These are phyloP conservation scores for Dendrocincla fuliginosa DNA, from an alignment of 2,797 vertebrate species.

Conservation along the genomic window DNA sequence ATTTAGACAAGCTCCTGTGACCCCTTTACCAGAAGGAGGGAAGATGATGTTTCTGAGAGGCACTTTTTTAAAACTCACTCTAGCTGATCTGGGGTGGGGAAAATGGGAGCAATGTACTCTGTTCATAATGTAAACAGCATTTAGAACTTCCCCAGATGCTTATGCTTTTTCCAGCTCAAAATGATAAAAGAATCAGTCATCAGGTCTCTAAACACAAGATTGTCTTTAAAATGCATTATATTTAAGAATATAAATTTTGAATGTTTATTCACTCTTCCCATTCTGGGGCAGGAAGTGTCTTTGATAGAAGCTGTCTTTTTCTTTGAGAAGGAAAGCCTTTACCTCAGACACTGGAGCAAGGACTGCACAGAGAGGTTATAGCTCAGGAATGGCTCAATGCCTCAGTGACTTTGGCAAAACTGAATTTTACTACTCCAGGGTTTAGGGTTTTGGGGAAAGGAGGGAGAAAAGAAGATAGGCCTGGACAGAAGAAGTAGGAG, in stretches of 20 bases:
- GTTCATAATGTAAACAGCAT: neutral
- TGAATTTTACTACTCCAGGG: neutral
- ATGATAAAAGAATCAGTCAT: neutral
- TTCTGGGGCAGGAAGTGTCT: neutral
- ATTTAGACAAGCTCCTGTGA: neutral
- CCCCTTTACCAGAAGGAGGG: neutral
- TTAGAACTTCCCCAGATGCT: neutral
- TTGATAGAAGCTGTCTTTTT: neutral
- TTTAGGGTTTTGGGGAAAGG: neutral
- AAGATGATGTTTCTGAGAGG: neutral
- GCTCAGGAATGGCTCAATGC: neutral
- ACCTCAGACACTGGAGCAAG: neutral
- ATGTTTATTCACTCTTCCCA: neutral
- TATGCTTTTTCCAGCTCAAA: neutral
- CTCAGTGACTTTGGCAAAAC: neutral
- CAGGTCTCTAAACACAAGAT: neutral
- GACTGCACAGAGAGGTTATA: neutral
- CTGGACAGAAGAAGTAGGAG: neutral
- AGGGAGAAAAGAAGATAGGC: neutral
- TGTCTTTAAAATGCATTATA: slow-evolving; percentile 3
- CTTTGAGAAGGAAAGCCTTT: neutral
- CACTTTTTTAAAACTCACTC: neutral
- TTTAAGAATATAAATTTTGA: neutral
- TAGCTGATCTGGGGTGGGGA: neutral
- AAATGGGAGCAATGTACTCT: neutral